Percentiles rank a stretch among this genome's conserved stretches.
Evolutionary conservation across 2,113 vertebrate species (phyloP).

Genomic region (Neogobius melanostomus): DNA sequence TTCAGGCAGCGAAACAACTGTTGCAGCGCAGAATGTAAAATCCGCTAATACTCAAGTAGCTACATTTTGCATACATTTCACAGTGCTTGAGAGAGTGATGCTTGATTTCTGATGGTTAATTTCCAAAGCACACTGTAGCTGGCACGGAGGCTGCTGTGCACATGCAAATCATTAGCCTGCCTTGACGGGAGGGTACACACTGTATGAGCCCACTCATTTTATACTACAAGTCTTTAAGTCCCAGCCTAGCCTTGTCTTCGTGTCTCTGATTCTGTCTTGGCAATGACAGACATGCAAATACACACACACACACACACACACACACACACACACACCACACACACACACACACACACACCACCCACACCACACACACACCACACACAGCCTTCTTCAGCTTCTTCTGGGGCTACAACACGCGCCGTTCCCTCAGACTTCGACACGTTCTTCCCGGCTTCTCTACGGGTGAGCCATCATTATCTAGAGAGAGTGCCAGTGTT

Average conservation of each 20-base stretch:
- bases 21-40: constrained; percentile 23
- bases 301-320: constrained; percentile 20
- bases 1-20: constrained; percentile 49
- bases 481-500: constrained; percentile 70
- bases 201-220: constrained; percentile 68
- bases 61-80: constrained; percentile 77
- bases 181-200: constrained; percentile 61
- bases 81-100: constrained; percentile 44
- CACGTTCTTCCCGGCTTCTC: constrained; percentile 61
- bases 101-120: constrained; percentile 70
- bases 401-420: constrained; percentile 50
- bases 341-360: constrained; percentile 5
- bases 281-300: constrained; percentile 57
- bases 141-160: constrained; percentile 58
- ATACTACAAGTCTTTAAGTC: constrained; percentile 69
- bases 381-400: neutral
- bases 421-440: constrained; percentile 62
- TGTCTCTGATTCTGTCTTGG: constrained; percentile 68
- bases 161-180: constrained; percentile 68
- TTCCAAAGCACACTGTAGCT: constrained; percentile 60
- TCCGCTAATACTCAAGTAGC: constrained; percentile 62
- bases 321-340: constrained; percentile 20
- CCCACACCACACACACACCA: constrained; percentile 8
- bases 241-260: constrained; percentile 60
- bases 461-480: constrained; percentile 71